Percentiles rank a stretch among this genome's conserved stretches.
These are phyloP conservation scores for Drosophila mettleri DNA, from an alignment of 2,888 invertebrate species.

Conservation along the genomic window DNA sequence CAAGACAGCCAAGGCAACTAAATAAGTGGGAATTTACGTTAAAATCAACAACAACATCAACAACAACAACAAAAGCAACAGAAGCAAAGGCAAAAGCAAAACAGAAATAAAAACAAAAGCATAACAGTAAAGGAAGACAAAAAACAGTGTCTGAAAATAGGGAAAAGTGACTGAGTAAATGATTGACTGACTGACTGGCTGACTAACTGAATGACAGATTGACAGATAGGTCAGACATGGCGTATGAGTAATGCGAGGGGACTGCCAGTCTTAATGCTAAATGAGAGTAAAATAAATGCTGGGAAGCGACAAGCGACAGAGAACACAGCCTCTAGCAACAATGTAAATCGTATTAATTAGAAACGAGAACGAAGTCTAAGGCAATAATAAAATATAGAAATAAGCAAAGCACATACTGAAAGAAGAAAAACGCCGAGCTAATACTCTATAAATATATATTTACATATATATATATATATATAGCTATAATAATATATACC, in stretches of 20 bases:
- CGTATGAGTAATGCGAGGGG: constrained; percentile 62
- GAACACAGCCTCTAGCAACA: constrained; percentile 17
- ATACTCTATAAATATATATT: no score
- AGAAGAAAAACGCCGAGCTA: no score
- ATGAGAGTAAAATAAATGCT: background rate
- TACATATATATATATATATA: background rate
- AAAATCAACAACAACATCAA: constrained; percentile 72
- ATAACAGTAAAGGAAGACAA: constrained; percentile 19
- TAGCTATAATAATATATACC: no score
- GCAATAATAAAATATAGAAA: constrained; percentile 56
- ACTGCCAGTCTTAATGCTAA: constrained; percentile 1
- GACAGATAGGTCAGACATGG: constrained; percentile 36
- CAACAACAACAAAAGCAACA: constrained; percentile 45
- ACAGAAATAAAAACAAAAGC: constrained; percentile 55
- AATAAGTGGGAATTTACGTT: constrained; percentile 77
- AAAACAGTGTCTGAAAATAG: constrained; percentile 29
- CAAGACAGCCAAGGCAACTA: constrained; percentile 58
- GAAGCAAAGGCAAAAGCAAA: constrained; percentile 36
- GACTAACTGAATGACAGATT: constrained; percentile 43
- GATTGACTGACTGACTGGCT: constrained; percentile 55
- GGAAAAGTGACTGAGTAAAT: constrained; percentile 31
- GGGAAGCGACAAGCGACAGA: background rate
- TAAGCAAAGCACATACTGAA: background rate
- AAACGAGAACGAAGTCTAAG: constrained; percentile 53
- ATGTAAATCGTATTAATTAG: constrained; percentile 58